Percentiles rank a stretch among this genome's conserved stretches.
These are phyloP conservation scores for Melinaea marsaeus DNA, from an alignment of 2,888 invertebrate genomes.

Conservation along the genomic window DNA sequence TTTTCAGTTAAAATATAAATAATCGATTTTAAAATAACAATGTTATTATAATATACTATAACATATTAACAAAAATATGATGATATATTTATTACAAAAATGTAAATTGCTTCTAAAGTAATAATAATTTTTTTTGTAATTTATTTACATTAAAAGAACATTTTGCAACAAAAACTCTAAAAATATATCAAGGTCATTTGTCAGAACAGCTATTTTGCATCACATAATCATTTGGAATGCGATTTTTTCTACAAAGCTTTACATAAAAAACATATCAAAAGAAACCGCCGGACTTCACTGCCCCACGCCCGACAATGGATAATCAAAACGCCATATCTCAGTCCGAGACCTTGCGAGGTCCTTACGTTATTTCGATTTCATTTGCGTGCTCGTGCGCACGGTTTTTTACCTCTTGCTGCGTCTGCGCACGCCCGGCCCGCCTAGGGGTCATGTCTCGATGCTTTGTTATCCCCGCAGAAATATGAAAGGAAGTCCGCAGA, in stretches of 20 bases:
- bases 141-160: no score
- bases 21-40: slow-evolving; percentile 1
- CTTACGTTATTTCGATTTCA: slow-evolving; percentile 75
- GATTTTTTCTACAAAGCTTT: slow-evolving; percentile 34
- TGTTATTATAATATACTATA: slow-evolving; percentile 1
- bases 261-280: slow-evolving; percentile 39
- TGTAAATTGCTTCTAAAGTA: not conserved
- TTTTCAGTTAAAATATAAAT: slow-evolving; percentile 23
- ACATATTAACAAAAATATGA: not conserved
- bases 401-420: slow-evolving; percentile 60
- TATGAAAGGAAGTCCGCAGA: slow-evolving; percentile 63
- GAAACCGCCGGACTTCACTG: slow-evolving; percentile 48
- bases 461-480: slow-evolving; percentile 71
- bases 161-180: not conserved
- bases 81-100: not conserved
- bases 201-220: slow-evolving; percentile 31
- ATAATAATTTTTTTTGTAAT: no score
- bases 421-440: slow-evolving; percentile 44
- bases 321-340: slow-evolving; percentile 76
- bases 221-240: slow-evolving; percentile 31
- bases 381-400: slow-evolving; percentile 71
- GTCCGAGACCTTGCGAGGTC: slow-evolving; percentile 57
- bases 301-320: slow-evolving; percentile 65
- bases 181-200: slow-evolving; percentile 21
- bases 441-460: slow-evolving; percentile 67